Conservation (phyloP, 2,113 vertebrate genomes). For the Microcebus griseorufus region DNA sequence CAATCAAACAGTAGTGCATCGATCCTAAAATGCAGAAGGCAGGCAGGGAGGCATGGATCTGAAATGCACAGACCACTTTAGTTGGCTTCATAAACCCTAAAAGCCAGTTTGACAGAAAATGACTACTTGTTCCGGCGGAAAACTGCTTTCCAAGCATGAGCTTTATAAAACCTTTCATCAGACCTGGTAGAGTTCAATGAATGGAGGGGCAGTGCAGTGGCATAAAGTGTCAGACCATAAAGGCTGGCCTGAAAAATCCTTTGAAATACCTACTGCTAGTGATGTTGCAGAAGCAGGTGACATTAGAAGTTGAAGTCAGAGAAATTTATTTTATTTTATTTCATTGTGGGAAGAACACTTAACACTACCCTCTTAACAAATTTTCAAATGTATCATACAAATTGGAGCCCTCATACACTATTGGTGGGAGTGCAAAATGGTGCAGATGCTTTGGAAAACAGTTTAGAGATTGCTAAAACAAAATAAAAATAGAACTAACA, state of each 20-base stretch:
- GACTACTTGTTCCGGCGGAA: constrained; percentile 18
- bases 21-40: background rate
- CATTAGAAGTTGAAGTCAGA: background rate
- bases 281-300: background rate
- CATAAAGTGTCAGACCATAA: background rate
- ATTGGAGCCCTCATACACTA: background rate
- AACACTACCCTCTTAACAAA: background rate
- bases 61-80: background rate
- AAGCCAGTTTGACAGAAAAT: constrained; percentile 37
- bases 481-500: background rate
- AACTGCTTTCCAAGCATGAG: constrained; percentile 5
- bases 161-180: constrained; percentile 28
- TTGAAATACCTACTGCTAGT: background rate
- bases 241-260: background rate
- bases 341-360: background rate
- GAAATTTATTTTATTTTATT: background rate
- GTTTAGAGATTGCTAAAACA: background rate
- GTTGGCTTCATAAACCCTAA: background rate
- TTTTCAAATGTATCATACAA: background rate
- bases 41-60: background rate
- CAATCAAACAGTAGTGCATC: background rate
- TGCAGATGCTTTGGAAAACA: background rate
- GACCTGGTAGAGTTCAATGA: background rate
- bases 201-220: background rate
- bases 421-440: background rate